A percentile compares a stretch with the other conserved stretches of the same genome.
Conservation (phyloP, 2,113 vertebrate species). For the Cottus gobio region DNA sequence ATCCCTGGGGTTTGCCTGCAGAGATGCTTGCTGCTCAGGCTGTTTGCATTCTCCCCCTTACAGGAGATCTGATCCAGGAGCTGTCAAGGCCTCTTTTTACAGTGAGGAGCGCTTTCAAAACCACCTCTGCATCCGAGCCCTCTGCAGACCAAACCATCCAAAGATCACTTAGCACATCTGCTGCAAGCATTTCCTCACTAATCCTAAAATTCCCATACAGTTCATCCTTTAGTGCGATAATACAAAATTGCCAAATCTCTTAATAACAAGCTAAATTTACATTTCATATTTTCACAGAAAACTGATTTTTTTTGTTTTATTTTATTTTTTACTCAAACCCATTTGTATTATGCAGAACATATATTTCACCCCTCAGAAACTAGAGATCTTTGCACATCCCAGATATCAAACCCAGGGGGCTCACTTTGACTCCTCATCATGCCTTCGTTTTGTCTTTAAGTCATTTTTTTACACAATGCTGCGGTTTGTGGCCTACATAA, state of each 20-base stretch:
- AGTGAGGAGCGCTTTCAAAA: conserved; percentile 40
- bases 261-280: conserved; percentile 63
- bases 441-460: conserved; percentile 30
- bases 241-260: conserved; percentile 63
- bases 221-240: conserved; percentile 59
- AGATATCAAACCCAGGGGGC: conserved; percentile 65
- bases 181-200: conserved; percentile 55
- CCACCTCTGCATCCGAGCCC: conserved; percentile 23
- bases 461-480: conserved; percentile 12
- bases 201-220: conserved; percentile 50
- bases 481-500: conserved; percentile 32
- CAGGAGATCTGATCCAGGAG: conserved; percentile 9
- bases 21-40: conserved; percentile 37
- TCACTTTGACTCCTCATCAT: conserved; percentile 72
- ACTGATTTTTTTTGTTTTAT: conserved; percentile 32
- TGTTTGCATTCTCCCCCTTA: conserved; percentile 9
- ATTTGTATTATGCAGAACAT: conserved; percentile 49
- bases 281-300: conserved; percentile 75
- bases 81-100: background rate
- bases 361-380: conserved; percentile 58
- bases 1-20: conserved; percentile 39
- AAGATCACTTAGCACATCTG: conserved; percentile 40
- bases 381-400: conserved; percentile 79
- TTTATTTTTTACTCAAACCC: conserved; percentile 44
- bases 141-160: conserved; percentile 38